Evolutionary conservation across 1,140 invertebrate species (phyloP), one percentile per base, ranked within the genome.

Genomic region (Bombus pyrosoma): DNA sequence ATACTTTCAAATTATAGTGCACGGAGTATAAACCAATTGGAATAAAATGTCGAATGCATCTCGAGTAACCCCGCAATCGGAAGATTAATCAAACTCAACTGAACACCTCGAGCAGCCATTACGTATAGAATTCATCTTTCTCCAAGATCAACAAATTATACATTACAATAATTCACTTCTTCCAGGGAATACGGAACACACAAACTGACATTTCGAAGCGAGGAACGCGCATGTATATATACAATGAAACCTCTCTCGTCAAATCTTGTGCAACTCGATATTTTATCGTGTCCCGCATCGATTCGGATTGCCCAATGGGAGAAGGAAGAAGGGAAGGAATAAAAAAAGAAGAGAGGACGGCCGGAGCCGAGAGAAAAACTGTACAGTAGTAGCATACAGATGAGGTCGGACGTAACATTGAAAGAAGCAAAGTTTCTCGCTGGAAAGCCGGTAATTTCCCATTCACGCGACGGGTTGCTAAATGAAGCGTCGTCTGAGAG

Each of bases 61-160:
- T 62, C 10, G 59, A n/a, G 12, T 89, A 92, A 83, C 3, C 83
- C 6, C 18, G 69, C 66, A 39, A 69, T 37, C n/a, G 68, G 37
- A 25, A 66, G 71, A 59, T 59, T 57, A 34, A 75, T 37, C 53
- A 59, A 22, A 37, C 28, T 37, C 59, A 25, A 64, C 64, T 22
- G n/a, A 64, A 57, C 43, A 57, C 32, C 18, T 53, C 22, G 74
- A 39, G 6, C 39, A 53, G 32, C 39, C 39, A 47, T 74, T 22
- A n/a, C 72, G n/a, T 15, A n/a, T 53, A n/a, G 41, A 25, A 37
- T 32, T n/a, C 37, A 41, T 72, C 69, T 32, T 32, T 43, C 39
- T 41, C 13, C n/a, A 32, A 73, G 13, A 32, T 18, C 28, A 32
- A 32, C 22, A 18, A 57, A 76, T 57, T 53, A 34, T 25, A 57